Evolutionary conservation across 2,888 invertebrate genomes (phyloP).

Genomic region (Epinotia demarniana): DNA sequence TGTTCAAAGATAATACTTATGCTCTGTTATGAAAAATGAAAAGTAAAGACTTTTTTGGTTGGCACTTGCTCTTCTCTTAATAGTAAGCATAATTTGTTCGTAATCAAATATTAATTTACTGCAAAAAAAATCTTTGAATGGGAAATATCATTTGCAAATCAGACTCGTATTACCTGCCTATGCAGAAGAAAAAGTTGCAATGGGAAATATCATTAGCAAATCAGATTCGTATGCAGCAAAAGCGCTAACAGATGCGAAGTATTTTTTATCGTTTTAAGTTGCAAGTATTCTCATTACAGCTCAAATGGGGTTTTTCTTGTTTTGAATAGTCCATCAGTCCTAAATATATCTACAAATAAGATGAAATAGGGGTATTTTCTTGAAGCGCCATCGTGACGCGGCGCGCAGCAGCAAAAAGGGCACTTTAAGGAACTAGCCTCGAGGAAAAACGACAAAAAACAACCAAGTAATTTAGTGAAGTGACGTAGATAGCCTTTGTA

Average conservation of each 20-base stretch:
- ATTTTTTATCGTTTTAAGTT: too few species aligned
- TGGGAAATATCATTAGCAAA: too few species aligned
- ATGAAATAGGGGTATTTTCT: conserved; percentile 29
- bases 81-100: too few species aligned
- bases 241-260: too few species aligned
- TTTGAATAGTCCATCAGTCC: not conserved
- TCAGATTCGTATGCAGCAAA: too few species aligned
- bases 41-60: conserved; percentile 24
- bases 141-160: too few species aligned
- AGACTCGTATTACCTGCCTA: too few species aligned
- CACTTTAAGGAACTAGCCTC: conserved; percentile 41
- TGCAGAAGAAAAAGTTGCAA: too few species aligned
- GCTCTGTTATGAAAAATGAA: conserved; percentile 23
- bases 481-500: conserved; percentile 44
- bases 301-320: not conserved
- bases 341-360: conserved; percentile 25
- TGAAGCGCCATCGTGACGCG: conserved; percentile 27
- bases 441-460: conserved; percentile 40
- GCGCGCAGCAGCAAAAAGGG: conserved; percentile 30
- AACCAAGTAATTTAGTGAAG: conserved; percentile 44
- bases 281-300: too few species aligned
- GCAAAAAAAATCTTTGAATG: too few species aligned
- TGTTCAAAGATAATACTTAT: conserved; percentile 46
- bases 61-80: not conserved
- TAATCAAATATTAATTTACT: too few species aligned